Conservation (phyloP, 2,888 invertebrate species). For the Idaea dimidiata region DNA sequence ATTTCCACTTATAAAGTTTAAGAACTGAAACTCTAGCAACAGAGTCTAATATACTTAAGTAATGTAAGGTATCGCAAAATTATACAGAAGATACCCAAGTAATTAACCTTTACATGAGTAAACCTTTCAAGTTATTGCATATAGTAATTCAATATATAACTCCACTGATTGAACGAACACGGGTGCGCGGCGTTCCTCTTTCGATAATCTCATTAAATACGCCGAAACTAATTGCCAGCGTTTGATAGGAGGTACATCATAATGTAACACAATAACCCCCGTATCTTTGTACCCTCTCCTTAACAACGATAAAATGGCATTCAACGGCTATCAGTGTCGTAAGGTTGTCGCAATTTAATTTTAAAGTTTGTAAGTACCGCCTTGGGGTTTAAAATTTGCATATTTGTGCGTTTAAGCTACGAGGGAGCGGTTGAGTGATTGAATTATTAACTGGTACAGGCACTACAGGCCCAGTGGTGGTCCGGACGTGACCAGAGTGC, state of each 20-base stretch:
- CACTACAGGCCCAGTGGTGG: slow-evolving; percentile 53
- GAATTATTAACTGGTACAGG: slow-evolving; percentile 69
- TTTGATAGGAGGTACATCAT: slow-evolving; percentile 4
- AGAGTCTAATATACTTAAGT: neutral
- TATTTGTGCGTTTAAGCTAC: slow-evolving; percentile 64
- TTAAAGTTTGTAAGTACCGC: slow-evolving; percentile 55
- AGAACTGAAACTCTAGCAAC: neutral
- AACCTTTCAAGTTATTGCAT: slow-evolving; percentile 5
- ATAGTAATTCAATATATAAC: slow-evolving; percentile 18
- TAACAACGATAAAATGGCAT: slow-evolving; percentile 36
- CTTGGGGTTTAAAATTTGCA: slow-evolving; percentile 54
- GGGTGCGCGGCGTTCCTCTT: slow-evolving; percentile 19
- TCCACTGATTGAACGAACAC: neutral
- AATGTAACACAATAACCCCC: slow-evolving; percentile 17
- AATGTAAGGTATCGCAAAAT: slow-evolving; percentile 7
- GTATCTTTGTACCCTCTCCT: slow-evolving; percentile 21
- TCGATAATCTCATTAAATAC: slow-evolving; percentile 22
- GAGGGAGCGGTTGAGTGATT: slow-evolving; percentile 59
- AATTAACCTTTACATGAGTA: slow-evolving; percentile 6
- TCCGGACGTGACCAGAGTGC: slow-evolving; percentile 62
- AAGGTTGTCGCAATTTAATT: slow-evolving; percentile 53
- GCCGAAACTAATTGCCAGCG: slow-evolving; percentile 22
- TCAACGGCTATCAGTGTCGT: slow-evolving; percentile 41
- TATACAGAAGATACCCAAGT: neutral
- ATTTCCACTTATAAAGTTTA: neutral